phyloP scores from a whole-genome alignment of 1,140 invertebrate species.

The Drosophila equinoxialis region DNA sequence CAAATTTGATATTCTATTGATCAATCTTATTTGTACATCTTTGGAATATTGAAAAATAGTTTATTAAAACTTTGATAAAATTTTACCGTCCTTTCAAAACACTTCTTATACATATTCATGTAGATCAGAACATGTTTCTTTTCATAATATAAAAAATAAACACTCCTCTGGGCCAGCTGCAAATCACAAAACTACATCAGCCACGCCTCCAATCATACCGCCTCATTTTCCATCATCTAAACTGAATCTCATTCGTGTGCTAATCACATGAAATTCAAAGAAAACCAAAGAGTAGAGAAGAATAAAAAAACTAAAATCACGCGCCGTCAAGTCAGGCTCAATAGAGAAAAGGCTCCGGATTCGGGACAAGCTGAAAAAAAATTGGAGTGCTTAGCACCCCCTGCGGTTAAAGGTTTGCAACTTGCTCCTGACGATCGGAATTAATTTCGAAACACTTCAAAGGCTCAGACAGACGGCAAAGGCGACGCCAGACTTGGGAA shows the following conservation, averaged over 20 bases:
- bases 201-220: constrained; percentile 52
- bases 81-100: background rate
- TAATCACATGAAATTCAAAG: constrained; percentile 76
- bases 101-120: constrained; percentile 42
- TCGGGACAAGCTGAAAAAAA: constrained; percentile 24
- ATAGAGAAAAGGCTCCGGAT: constrained; percentile 31
- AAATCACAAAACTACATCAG: constrained; percentile 34
- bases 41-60: too few species aligned
- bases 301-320: constrained; percentile 56
- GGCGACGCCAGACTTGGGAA: constrained; percentile 53
- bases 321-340: constrained; percentile 53
- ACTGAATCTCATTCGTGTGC: constrained; percentile 64
- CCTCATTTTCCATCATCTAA: constrained; percentile 33
- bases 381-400: constrained; percentile 67
- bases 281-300: background rate
- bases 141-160: constrained; percentile 2
- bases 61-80: background rate
- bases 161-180: constrained; percentile 43
- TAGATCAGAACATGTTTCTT: background rate
- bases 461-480: constrained; percentile 50
- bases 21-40: too few species aligned
- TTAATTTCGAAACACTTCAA: constrained; percentile 82
- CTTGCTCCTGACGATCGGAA: constrained; percentile 65
- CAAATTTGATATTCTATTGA: too few species aligned
- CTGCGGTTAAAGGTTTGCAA: constrained; percentile 49